Evolutionary conservation across 2,888 invertebrate genomes (phyloP), one percentile per base, ranked within the genome.

Genomic region (Lordiphosa andalusiaca): DNA sequence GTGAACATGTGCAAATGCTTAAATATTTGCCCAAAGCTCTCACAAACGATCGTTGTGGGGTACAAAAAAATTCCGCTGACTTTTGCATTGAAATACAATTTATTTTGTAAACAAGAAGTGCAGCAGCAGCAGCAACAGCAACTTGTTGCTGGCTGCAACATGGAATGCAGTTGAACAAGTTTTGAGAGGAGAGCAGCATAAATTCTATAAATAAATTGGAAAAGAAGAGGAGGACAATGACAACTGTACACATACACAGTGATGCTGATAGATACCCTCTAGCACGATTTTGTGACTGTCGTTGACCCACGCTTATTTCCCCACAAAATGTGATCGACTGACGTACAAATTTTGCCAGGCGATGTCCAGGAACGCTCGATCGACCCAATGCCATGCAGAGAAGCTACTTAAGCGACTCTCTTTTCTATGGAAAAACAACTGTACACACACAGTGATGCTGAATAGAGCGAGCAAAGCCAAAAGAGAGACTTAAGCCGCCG

Each of bases 141-240:
- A 57, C 55, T 57, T 62, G 62, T 61, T 68, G 60, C 54, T 56
- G 56, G 6, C 23, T 30, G 30, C 56, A 54, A 55, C 54, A 62
- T 38, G 75, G 76, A 76, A 76, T 80, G 76, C 84, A 60, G 84
- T 67, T 62, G 62, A 83, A 76, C 76, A 67, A 80, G 76, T 76
- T 76, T 83, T 64, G 40, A 19, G 39, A n/a, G 13, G 37, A 7
- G 5, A 6, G 2, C 19, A 25, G 4, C 1, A 33, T 35, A 23
- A 25, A 35, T 47, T 67, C 68, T 61, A 68, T 56, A 68, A 61
- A 67, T 67, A 67, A 55, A 55, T 44, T 12, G 30, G 6, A 30
- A 61, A 39, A 46, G 38, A 51, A 57, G 66, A 51, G 53, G 53
- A 77, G 77, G 73, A 69, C 75, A 83, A 68, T 66, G 72, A 75